Evolutionary conservation across 2,113 vertebrate genomes (phyloP).

Genomic region (Panthera uncia): DNA sequence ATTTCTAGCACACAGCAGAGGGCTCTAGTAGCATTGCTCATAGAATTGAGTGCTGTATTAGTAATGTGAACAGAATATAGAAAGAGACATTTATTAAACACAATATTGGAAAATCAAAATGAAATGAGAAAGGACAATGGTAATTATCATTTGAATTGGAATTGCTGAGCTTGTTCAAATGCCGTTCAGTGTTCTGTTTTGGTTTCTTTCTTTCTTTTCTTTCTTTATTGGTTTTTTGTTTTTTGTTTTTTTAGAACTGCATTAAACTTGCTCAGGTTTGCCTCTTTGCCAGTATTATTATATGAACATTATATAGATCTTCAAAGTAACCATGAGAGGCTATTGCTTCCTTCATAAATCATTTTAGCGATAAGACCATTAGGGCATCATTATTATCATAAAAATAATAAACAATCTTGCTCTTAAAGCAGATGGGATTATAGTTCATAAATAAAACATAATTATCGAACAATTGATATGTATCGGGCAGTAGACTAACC

Average conservation of each 20-base stretch:
- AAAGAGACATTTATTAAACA: background rate
- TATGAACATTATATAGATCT: background rate
- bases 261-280: background rate
- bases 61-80: background rate
- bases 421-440: background rate
- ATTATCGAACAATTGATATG: constrained; percentile 7
- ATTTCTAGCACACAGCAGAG: background rate
- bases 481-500: background rate
- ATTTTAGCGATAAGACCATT: background rate
- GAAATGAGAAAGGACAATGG: background rate
- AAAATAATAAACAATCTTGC: background rate
- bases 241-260: background rate
- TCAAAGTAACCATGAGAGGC: background rate
- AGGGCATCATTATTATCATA: background rate
- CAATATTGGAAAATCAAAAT: constrained; percentile 1
- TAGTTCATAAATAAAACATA: background rate
- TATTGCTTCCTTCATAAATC: background rate
- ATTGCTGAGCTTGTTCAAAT: background rate
- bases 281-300: background rate
- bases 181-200: background rate
- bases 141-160: background rate
- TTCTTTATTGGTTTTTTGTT: background rate
- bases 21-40: background rate
- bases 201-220: background rate
- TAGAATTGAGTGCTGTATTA: background rate